phyloP scores from a whole-genome alignment of 2,113 vertebrate genomes.

The Channa maculata region DNA sequence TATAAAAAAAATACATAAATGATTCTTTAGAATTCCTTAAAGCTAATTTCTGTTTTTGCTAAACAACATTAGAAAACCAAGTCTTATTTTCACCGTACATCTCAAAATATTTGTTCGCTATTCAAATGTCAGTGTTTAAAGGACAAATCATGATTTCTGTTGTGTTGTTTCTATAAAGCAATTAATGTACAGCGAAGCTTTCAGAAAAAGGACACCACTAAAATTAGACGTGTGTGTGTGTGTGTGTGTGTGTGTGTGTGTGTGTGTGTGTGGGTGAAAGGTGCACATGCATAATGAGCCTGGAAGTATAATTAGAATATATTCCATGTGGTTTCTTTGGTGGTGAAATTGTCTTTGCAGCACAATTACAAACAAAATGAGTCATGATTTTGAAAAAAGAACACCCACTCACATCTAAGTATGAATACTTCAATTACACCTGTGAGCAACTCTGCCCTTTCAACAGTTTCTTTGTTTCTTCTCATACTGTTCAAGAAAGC shows the following conservation, averaged over 20 bases:
- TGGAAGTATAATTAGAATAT: conserved; percentile 51
- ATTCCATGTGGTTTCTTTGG: conserved; percentile 34
- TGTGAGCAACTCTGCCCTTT: conserved; percentile 43
- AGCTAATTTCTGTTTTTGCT: conserved; percentile 55
- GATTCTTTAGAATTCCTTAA: conserved; percentile 49
- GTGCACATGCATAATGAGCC: conserved; percentile 32
- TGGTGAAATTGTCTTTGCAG: conserved; percentile 48
- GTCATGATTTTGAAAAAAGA: conserved; percentile 36
- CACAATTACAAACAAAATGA: conserved; percentile 61
- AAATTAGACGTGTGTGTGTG: conserved; percentile 23
- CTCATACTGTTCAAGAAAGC: conserved; percentile 26
- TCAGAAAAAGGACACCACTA: conserved; percentile 30
- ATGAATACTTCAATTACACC: conserved; percentile 46
- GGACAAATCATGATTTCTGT: conserved; percentile 36
- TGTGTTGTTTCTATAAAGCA: conserved; percentile 14
- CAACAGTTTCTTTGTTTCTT: conserved; percentile 4
- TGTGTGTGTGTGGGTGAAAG: conserved; percentile 9
- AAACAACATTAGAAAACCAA: conserved; percentile 28
- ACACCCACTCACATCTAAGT: conserved; percentile 49
- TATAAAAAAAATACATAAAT: conserved; percentile 40
- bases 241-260: conserved; percentile 12
- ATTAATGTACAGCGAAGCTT: conserved; percentile 40
- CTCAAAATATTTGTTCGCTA: conserved; percentile 32
- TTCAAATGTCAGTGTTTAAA: conserved; percentile 36
- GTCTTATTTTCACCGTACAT: conserved; percentile 22